Evolutionary conservation across 2,888 invertebrate genomes (phyloP), one percentile per base, ranked within the genome.

Genomic region (Lycophotia porphyrea): DNA sequence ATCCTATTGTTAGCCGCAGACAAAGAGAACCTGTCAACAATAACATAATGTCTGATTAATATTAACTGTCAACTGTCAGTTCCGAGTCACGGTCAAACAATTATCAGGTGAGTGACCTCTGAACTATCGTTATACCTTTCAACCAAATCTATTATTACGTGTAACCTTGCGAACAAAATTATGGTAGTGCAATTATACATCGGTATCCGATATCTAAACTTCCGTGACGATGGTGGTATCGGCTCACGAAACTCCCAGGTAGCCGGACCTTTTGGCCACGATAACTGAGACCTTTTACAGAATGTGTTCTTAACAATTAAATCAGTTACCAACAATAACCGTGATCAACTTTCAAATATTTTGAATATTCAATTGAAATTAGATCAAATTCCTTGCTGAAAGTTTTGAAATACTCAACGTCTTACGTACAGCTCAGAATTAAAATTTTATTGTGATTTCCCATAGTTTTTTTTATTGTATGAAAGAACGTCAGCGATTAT

Each of bases 31-130:
- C 88, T 89, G 90, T 89, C 88, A 85, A 91, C 90, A 93, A n/a
- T 8, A 63, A 63, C 63, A 92, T 89, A 88, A 85, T 67, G 76
- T 84, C 80, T 89, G 89, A 92, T 92, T 91, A 88, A 89, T 90
- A 90, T 89, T 88, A 90, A 91, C n/a, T n/a, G n/a, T n/a, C n/a
- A n/a, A n/a, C n/a, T n/a, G 87, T 75, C 68, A 78, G 80, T 85
- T 86, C 76, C 84, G 75, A 90, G 83, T 89, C 92, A 92, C 87
- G 92, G 90, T 84, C 91, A 88, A 72, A 80, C 78, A 84, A 82
- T 88, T 87, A 88, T 84, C 88, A 87, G 93, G 93, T 93, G 91
- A 94, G 90, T 91, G 91, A 94, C 95, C 94, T 93, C 90, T 94
- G 94, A 93, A 93, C 94, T 90, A 86, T 85, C 66, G 77, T 76